Evolutionary conservation across 2,797 vertebrate genomes (phyloP), one percentile per base, ranked within the genome.

Genomic region (Microcaecilia unicolor): DNA sequence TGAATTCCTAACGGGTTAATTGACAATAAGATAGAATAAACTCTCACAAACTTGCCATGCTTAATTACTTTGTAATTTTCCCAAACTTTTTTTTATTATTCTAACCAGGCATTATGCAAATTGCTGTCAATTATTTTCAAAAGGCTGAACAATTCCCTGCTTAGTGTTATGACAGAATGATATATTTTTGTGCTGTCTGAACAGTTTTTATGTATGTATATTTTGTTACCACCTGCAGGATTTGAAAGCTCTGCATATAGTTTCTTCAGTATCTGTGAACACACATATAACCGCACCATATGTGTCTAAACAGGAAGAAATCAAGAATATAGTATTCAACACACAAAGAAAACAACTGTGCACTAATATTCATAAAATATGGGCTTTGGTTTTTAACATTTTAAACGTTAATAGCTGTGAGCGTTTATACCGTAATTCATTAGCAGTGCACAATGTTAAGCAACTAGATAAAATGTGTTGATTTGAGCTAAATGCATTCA

Each of bases 41-140:
- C 51, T 2, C 34, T 18, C 41, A 54, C 48, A 55, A n/a, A 10
- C 8, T 28, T 36, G 5, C 28, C 34, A 22, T 21, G 18, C 51
- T 32, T 47, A 51, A 58, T 55, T 49, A 49, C 21, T 14, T 10
- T 33, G 9, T 6, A 41, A 18, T 28, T 38, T 37, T 61, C 37
- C 42, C 51, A 33, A 29, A 48, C 36, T 44, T n/a, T n/a, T n/a
- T n/a, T n/a, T n/a, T 38, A 54, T 45, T 59, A 54, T 45, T 59
- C n/a, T n/a, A 51, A 36, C 27, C 28, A 31, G 21, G 12, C 26
- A 38, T 53, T 28, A 44, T 31, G 36, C 30, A 42, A 34, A 49
- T 15, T 42, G 26, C 37, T 1, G 9, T 22, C 50, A 55, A 49
- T 35, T 48, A 24, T 31, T 62, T 46, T 48, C 8, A 37, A 56